Conservation (phyloP, 2,113 vertebrate genomes). For the Periophthalmodon schlosseri region DNA sequence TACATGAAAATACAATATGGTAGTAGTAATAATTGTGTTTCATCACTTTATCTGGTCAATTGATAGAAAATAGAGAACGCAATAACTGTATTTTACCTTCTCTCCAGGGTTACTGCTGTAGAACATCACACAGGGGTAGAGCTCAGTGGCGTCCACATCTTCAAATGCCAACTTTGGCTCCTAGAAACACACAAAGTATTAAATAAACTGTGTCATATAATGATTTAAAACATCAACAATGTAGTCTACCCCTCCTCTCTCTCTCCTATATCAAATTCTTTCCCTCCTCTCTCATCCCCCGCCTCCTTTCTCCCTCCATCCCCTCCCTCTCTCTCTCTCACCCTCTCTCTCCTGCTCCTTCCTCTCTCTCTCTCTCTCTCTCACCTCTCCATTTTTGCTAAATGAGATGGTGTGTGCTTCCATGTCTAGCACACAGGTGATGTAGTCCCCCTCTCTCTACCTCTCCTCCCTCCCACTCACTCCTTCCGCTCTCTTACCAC, state of each 20-base stretch:
- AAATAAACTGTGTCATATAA: neutral
- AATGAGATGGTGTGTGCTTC: conserved; percentile 82
- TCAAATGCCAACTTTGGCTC: conserved; percentile 82
- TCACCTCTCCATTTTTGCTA: conserved; percentile 82
- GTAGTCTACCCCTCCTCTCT: too few species aligned
- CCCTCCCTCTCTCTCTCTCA: too few species aligned
- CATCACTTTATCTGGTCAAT: too few species aligned
- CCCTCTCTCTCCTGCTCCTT: too few species aligned
- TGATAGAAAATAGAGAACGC: too few species aligned
- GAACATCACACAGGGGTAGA: conserved; percentile 83
- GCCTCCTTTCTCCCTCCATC: conserved; percentile 56
- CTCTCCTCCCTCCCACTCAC: too few species aligned
- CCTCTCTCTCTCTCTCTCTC: neutral
- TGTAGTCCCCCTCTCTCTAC: conserved; percentile 74
- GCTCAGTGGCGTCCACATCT: conserved; percentile 79
- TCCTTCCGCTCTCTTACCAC: too few species aligned
- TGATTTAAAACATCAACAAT: too few species aligned
- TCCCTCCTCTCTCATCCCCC: too few species aligned
- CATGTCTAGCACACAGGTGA: conserved; percentile 83
- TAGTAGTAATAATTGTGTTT: too few species aligned
- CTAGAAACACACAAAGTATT: conserved; percentile 43
- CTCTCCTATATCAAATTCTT: too few species aligned
- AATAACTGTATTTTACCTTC: conserved; percentile 66
- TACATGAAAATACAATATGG: too few species aligned
- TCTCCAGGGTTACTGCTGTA: conserved; percentile 86